Conservation (phyloP, 2,797 vertebrate genomes). For the Notamacropus eugenii region DNA sequence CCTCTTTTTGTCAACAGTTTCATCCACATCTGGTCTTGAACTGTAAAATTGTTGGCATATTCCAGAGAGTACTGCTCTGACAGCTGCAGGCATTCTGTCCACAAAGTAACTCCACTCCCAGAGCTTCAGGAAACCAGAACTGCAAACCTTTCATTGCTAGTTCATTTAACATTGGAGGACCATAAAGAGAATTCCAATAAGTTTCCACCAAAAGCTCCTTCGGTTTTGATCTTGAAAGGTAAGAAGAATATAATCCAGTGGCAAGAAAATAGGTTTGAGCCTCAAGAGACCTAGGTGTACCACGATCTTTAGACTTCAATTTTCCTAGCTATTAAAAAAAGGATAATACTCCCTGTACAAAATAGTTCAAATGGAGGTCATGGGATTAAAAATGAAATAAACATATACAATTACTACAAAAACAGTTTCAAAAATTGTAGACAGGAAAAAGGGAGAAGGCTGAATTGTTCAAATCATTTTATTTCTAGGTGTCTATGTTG, state of each 20-base stretch:
- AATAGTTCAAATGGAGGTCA: background rate
- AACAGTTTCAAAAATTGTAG: background rate
- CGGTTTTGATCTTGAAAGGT: conserved; percentile 47
- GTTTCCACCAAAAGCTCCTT: conserved; percentile 66
- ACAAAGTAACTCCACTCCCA: conserved; percentile 72
- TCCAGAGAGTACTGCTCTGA: conserved; percentile 72
- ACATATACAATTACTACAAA: background rate
- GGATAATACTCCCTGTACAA: background rate
- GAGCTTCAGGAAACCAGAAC: conserved; percentile 31
- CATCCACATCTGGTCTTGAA: conserved; percentile 83
- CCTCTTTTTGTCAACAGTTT: conserved; percentile 77
- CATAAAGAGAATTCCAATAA: conserved; percentile 69
- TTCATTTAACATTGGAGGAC: conserved; percentile 50
- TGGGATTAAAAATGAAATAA: conserved; percentile 1
- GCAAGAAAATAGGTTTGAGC: background rate
- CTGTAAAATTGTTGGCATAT: conserved; percentile 82
- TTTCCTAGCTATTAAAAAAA: background rate
- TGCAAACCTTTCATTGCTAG: conserved; percentile 63
- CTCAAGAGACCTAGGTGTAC: background rate
- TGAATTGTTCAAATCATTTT: background rate
- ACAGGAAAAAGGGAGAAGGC: background rate
- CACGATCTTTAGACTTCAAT: background rate
- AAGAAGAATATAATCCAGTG: background rate
- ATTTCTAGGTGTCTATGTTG: background rate
- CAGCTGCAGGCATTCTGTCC: conserved; percentile 83